Conservation (phyloP, 2,797 vertebrate species). For the Falco biarmicus region DNA sequence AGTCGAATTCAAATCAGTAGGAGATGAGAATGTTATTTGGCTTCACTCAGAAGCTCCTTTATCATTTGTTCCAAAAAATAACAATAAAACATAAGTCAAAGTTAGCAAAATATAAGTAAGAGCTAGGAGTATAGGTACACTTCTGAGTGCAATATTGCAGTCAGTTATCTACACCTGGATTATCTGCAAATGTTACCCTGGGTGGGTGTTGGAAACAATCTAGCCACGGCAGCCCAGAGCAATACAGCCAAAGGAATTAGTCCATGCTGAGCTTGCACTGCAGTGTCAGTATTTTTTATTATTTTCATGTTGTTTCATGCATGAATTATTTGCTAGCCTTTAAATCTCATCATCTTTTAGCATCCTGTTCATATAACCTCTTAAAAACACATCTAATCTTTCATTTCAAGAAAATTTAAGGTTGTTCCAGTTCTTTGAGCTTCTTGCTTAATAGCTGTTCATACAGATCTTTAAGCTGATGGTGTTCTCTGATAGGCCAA, state of each 20-base stretch:
- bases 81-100: background rate
- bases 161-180: background rate
- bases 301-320: background rate
- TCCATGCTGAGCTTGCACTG: background rate
- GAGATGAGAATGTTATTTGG: background rate
- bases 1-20: background rate
- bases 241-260: background rate
- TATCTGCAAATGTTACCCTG: background rate
- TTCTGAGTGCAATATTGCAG: background rate
- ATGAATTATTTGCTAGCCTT: background rate
- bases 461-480: constrained; percentile 34
- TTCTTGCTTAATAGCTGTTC: constrained; percentile 22
- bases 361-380: background rate
- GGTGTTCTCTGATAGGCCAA: background rate
- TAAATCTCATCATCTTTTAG: background rate
- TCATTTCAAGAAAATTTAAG: constrained; percentile 16
- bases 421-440: background rate
- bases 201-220: background rate
- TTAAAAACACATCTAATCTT: background rate
- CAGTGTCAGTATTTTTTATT: background rate
- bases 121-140: background rate
- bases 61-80: background rate
- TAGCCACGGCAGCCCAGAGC: background rate
- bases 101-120: background rate
- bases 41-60: background rate